These are phyloP conservation scores for Teleogryllus oceanicus DNA, from an alignment of 2,888 invertebrate genomes.

Conservation along the genomic window DNA sequence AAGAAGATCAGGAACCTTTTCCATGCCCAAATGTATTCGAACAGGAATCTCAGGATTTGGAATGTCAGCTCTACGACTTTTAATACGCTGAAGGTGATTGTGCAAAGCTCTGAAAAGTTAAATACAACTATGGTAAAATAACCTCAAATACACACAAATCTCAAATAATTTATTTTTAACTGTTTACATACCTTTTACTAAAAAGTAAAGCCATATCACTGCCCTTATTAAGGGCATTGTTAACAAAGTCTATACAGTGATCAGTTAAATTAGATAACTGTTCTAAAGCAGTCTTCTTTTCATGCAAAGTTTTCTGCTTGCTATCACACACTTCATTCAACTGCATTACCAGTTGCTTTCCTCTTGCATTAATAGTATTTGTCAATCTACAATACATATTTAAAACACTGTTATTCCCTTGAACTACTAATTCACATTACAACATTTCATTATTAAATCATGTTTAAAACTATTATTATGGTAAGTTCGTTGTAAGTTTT, in stretches of 20 bases:
- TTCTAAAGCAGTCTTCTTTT: conserved; percentile 79
- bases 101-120: conserved; percentile 48
- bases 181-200: conserved; percentile 65
- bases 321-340: conserved; percentile 65
- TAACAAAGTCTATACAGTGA: conserved; percentile 83
- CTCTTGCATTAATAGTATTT: conserved; percentile 76
- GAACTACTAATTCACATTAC: too few species aligned
- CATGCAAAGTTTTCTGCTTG: conserved; percentile 73
- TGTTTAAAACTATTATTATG: too few species aligned
- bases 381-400: conserved; percentile 57
- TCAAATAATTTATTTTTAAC: not conserved
- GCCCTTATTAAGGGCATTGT: conserved; percentile 71
- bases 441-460: too few species aligned
- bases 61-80: conserved; percentile 78
- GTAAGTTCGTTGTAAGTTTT: too few species aligned
- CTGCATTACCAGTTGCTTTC: conserved; percentile 76
- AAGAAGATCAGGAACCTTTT: conserved; percentile 75
- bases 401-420: too few species aligned
- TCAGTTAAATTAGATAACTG: conserved; percentile 80
- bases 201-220: conserved; percentile 80
- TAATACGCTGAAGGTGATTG: conserved; percentile 74
- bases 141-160: not conserved
- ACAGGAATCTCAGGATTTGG: conserved; percentile 87
- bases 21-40: conserved; percentile 72
- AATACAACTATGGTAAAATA: not conserved